phyloP scores from a whole-genome alignment of 2,113 vertebrate species.

The Pelecanus crispus region DNA sequence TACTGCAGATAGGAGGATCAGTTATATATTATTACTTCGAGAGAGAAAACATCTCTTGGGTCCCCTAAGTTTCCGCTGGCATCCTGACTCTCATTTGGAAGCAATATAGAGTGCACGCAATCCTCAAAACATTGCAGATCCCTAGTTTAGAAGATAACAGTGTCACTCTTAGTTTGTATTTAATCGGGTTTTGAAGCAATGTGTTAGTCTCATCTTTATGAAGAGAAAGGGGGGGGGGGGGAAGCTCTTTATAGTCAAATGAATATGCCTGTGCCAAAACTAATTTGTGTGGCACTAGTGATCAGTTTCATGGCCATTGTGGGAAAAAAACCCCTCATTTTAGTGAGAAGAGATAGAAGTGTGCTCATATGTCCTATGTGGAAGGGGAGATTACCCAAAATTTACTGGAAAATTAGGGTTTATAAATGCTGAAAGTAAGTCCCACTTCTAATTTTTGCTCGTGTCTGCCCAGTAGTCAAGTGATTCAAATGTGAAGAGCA shows the following conservation, averaged over 20 bases:
- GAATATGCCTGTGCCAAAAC: neutral
- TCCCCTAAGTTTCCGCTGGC: neutral
- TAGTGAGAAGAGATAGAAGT: neutral
- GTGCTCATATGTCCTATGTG: neutral
- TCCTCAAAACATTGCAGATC: neutral
- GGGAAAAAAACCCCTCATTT: neutral
- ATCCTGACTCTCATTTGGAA: neutral
- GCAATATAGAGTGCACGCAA: accelerated
- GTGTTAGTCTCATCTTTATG: neutral
- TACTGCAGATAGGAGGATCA: neutral
- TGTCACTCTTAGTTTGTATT: neutral
- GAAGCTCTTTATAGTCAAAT: neutral
- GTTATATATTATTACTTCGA: neutral
- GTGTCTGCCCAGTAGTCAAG: neutral
- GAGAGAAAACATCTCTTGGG: neutral
- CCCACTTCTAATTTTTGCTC: neutral
- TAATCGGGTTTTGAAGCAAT: neutral
- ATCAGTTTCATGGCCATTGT: neutral
- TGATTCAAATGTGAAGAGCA: accelerated
- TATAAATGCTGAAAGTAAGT: neutral
- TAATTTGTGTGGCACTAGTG: neutral
- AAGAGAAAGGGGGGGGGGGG: too few species aligned
- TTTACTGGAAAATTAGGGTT: neutral
- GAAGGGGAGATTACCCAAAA: neutral
- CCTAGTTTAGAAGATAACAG: neutral